Evolutionary conservation across 2,888 invertebrate genomes (phyloP).

Genomic region (Tachystola acroxantha): DNA sequence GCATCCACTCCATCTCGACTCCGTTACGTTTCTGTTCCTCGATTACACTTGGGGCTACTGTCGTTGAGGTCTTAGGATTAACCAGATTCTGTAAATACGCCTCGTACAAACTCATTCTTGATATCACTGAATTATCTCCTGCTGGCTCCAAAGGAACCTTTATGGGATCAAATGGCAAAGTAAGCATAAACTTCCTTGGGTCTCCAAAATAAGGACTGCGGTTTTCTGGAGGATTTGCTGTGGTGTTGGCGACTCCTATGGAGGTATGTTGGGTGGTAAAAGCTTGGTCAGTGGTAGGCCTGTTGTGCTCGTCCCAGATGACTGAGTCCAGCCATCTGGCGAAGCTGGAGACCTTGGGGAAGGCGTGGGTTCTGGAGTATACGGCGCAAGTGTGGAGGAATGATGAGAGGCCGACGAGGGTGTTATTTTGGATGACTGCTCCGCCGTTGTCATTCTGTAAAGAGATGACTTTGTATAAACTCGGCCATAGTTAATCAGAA

Average conservation of each 20-base stretch:
- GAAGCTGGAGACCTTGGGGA: constrained; percentile 56
- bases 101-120: constrained; percentile 64
- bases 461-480: too few relatives aligned
- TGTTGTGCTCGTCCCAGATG: constrained; percentile 63
- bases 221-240: constrained; percentile 21
- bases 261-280: constrained; percentile 17
- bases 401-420: constrained; percentile 48
- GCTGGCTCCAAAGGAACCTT: constrained; percentile 62
- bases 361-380: constrained; percentile 60
- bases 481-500: too few relatives aligned
- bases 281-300: constrained; percentile 31
- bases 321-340: constrained; percentile 53
- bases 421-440: constrained; percentile 63
- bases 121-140: constrained; percentile 59
- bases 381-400: constrained; percentile 59
- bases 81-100: constrained; percentile 56
- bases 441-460: constrained; percentile 68
- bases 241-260: constrained; percentile 19
- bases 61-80: constrained; percentile 41
- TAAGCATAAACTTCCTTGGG: constrained; percentile 48
- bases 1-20: constrained; percentile 30
- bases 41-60: constrained; percentile 23
- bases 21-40: constrained; percentile 19
- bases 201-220: constrained; percentile 28
- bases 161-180: constrained; percentile 58